Conservation (phyloP, 2,113 vertebrate species). For the Trematomus loennbergii region DNA sequence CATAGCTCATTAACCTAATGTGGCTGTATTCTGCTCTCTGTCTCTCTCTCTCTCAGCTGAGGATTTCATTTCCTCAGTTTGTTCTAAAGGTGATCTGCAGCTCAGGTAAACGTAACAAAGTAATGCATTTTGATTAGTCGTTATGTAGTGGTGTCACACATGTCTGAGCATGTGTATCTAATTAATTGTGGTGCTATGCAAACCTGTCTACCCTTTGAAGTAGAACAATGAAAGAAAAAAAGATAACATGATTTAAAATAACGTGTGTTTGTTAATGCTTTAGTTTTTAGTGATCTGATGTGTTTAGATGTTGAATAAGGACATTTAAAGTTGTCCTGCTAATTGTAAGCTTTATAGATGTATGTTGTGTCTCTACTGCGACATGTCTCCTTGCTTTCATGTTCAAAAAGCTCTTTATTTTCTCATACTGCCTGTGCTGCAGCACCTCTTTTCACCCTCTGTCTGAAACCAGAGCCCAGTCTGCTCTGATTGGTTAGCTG, state of each 20-base stretch:
- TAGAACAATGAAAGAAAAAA: neutral
- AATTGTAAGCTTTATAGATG: no score
- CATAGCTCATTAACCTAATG: conserved; percentile 78
- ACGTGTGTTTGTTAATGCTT: neutral
- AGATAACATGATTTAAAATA: neutral
- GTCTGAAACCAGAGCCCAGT: no score
- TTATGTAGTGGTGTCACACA: neutral
- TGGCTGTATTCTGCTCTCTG: conserved; percentile 22
- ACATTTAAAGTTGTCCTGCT: no score
- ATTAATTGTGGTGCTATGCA: neutral
- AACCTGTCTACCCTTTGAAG: neutral
- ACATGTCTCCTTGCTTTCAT: no score
- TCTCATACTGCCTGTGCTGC: no score
- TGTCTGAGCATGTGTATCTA: neutral
- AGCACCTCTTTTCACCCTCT: no score
- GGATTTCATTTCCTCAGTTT: conserved; percentile 55
- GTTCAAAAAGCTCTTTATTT: no score
- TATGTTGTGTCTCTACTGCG: no score
- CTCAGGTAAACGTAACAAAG: neutral
- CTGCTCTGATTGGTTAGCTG: no score
- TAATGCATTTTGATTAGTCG: neutral
- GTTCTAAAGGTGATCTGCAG: conserved; percentile 31
- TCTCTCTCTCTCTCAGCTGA: conserved; percentile 33
- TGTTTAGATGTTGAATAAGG: no score
- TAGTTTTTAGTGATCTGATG: neutral